Conservation (phyloP, 2,888 invertebrate species). For the Oscheius myriophilus region DNA sequence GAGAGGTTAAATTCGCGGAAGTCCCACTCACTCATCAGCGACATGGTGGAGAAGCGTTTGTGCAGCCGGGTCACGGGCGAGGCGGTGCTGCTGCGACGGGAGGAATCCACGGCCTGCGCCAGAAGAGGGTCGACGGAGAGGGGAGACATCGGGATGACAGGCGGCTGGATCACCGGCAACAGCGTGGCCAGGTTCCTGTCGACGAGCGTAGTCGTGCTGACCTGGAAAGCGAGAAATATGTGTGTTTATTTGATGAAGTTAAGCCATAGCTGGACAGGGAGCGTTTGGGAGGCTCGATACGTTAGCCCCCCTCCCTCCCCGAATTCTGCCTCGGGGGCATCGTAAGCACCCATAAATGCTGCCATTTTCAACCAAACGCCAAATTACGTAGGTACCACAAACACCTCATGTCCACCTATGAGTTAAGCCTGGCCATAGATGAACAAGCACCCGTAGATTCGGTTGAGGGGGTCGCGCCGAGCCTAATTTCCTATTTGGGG, state of each 20-base stretch:
- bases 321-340: neutral
- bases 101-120: neutral
- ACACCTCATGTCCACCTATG: too few species aligned
- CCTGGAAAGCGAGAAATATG: constrained; percentile 10
- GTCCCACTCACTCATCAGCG: constrained; percentile 31
- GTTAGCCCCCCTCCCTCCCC: neutral
- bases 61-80: constrained; percentile 39
- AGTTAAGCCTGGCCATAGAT: too few species aligned
- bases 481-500: too few species aligned
- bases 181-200: neutral
- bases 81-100: constrained; percentile 26
- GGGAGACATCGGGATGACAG: constrained; percentile 6
- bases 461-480: too few species aligned
- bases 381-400: too few species aligned
- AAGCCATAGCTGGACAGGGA: too few species aligned
- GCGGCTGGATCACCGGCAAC: neutral
- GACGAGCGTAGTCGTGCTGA: neutral
- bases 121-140: constrained; percentile 22
- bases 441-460: too few species aligned
- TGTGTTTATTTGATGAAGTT: too few species aligned
- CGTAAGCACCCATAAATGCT: neutral
- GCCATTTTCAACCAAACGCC: too few species aligned
- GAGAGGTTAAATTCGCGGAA: too few species aligned
- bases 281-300: too few species aligned
- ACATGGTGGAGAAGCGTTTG: constrained; percentile 37